A percentile compares a stretch with the other conserved stretches of the same genome.
Evolutionary conservation across 2,797 vertebrate genomes (phyloP).

Genomic region (Fistularia commersonii): DNA sequence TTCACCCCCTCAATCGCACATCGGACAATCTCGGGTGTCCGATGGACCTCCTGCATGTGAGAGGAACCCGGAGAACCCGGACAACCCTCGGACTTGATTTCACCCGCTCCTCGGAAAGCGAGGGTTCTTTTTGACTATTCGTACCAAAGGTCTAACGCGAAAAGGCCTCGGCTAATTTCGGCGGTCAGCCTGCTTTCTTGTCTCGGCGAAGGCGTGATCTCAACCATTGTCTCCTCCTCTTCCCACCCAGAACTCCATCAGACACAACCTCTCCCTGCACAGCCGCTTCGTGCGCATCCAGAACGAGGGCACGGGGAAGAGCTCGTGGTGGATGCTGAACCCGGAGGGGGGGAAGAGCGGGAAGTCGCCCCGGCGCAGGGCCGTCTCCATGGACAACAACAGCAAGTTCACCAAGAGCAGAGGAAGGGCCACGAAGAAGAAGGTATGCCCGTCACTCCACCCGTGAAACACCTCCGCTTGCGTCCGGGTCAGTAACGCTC

Average conservation of each 20-base stretch:
- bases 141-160: too few relatives aligned
- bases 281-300: constrained; percentile 96
- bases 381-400: constrained; percentile 97
- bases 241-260: constrained; percentile 90
- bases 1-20: too few relatives aligned
- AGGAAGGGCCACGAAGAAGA: constrained; percentile 96
- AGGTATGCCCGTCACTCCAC: constrained; percentile 67
- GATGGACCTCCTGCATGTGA: too few relatives aligned
- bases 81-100: too few relatives aligned
- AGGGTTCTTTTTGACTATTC: too few relatives aligned
- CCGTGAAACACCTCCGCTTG: too few relatives aligned
- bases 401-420: constrained; percentile 94
- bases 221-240: constrained; percentile 2
- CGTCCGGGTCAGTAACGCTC: neutral
- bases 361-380: constrained; percentile 92
- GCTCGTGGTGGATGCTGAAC: constrained; percentile 99
- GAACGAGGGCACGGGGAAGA: constrained; percentile 97
- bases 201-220: too few relatives aligned
- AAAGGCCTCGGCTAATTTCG: neutral
- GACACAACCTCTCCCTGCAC: constrained; percentile 96
- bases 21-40: too few relatives aligned
- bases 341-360: constrained; percentile 96
- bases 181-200: too few relatives aligned
- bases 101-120: too few relatives aligned
- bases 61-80: too few relatives aligned